phyloP scores from a whole-genome alignment of 92 coral and sea anemone genomes.

The Porites cylindrica region DNA sequence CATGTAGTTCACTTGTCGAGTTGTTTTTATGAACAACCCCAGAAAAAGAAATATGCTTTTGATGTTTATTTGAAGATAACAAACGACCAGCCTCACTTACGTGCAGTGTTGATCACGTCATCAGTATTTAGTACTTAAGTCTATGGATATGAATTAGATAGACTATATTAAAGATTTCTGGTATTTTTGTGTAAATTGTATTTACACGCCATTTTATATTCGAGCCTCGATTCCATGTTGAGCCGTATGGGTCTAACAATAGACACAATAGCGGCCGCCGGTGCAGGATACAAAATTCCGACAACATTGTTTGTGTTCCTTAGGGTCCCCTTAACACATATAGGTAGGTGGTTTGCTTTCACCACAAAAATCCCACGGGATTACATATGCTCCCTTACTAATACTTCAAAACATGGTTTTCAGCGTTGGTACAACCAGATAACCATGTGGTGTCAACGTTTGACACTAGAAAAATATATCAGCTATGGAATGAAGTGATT shows the following conservation, averaged over 20 bases:
- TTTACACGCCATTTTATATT: conserved; percentile 46
- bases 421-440: too few relatives aligned
- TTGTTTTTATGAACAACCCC: conserved; percentile 49
- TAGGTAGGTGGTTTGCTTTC: not conserved
- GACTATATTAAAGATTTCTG: conserved; percentile 31
- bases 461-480: too few relatives aligned
- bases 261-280: not conserved
- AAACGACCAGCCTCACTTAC: conserved; percentile 54
- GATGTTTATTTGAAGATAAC: conserved; percentile 43
- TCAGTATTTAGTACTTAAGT: conserved; percentile 30
- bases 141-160: conserved; percentile 41
- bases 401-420: too few relatives aligned
- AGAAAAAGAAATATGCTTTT: conserved; percentile 39
- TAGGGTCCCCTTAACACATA: conserved; percentile 41
- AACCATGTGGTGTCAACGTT: too few relatives aligned
- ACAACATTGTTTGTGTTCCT: conserved; percentile 61
- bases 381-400: conserved; percentile 54
- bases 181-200: conserved; percentile 27
- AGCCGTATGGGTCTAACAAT: conserved; percentile 19
- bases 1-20: conserved; percentile 52
- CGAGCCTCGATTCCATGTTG: conserved; percentile 44
- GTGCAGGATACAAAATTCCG: conserved; percentile 58
- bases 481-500: too few relatives aligned
- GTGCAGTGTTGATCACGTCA: conserved; percentile 61
- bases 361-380: conserved; percentile 61